These are phyloP conservation scores for Camelus bactrianus DNA, from an alignment of 2,113 vertebrate genomes.

Conservation along the genomic window DNA sequence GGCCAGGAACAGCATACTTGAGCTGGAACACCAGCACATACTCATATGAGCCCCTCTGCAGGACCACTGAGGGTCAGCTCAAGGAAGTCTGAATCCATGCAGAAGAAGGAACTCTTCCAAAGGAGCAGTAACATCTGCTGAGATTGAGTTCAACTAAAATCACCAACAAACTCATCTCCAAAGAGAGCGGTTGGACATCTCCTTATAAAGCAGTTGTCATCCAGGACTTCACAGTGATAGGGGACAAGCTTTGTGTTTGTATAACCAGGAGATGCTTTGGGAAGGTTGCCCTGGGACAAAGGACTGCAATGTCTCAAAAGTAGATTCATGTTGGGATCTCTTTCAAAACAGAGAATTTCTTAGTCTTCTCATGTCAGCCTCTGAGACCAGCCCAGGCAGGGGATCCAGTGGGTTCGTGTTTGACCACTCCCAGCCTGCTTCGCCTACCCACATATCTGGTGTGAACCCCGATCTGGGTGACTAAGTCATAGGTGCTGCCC, in stretches of 20 bases:
- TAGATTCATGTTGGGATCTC: background rate
- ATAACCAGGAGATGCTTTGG: background rate
- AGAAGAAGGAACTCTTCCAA: background rate
- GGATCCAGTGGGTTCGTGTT: background rate
- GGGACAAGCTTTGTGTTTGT: background rate
- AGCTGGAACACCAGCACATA: background rate
- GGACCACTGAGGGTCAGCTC: background rate
- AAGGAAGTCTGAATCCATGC: background rate
- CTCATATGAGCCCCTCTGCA: fast-evolving
- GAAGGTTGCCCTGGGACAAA: background rate
- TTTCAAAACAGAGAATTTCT: background rate
- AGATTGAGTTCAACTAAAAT: background rate
- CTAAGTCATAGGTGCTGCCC: background rate
- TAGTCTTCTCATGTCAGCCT: background rate
- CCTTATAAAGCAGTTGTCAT: background rate
- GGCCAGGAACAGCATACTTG: background rate
- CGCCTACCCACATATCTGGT: too few species aligned
- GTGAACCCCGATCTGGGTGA: background rate
- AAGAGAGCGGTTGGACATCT: background rate
- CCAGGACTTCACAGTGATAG: background rate
- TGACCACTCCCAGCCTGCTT: background rate
- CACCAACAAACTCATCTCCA: background rate
- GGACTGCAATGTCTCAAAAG: background rate
- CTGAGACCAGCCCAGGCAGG: background rate
- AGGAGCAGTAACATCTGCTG: background rate